Percentiles rank a stretch among this genome's conserved stretches.
phyloP scores from a whole-genome alignment of 1,140 invertebrate species.

The Metaphire vulgaris region DNA sequence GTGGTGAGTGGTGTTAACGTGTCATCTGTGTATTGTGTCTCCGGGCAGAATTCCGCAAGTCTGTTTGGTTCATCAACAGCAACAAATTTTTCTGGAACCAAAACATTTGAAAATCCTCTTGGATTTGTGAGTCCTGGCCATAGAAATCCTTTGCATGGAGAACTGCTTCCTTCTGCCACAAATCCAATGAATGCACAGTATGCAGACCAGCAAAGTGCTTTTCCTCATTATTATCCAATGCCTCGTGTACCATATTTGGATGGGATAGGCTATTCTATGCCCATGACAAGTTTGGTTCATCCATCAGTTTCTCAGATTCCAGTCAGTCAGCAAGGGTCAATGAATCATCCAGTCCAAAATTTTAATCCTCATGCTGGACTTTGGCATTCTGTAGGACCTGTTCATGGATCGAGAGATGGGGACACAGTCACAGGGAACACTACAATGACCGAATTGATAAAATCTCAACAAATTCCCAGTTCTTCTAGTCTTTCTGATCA shows the following conservation, averaged over 20 bases:
- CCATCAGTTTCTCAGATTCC: neutral
- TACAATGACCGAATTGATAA: too few species aligned
- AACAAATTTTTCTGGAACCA: too few species aligned
- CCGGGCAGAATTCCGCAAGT: neutral
- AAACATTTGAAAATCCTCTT: neutral
- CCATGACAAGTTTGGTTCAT: neutral
- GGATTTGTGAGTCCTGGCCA: neutral
- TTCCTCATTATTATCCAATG: neutral
- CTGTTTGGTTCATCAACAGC: neutral
- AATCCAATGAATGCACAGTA: neutral
- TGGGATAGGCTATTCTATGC: neutral
- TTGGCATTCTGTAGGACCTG: neutral
- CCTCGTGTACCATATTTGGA: neutral
- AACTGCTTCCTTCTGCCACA: too few species aligned
- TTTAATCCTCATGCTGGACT: neutral
- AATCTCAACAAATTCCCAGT: too few species aligned
- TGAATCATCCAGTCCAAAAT: neutral
- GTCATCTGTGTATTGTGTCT: neutral
- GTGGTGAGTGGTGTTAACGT: neutral
- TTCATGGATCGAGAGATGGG: neutral
- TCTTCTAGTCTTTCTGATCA: too few species aligned
- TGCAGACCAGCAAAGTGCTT: neutral
- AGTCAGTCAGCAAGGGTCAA: neutral
- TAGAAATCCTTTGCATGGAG: too few species aligned
- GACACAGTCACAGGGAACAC: neutral